These are phyloP conservation scores for Plodia interpunctella DNA, from an alignment of 1,140 invertebrate species.

Conservation along the genomic window DNA sequence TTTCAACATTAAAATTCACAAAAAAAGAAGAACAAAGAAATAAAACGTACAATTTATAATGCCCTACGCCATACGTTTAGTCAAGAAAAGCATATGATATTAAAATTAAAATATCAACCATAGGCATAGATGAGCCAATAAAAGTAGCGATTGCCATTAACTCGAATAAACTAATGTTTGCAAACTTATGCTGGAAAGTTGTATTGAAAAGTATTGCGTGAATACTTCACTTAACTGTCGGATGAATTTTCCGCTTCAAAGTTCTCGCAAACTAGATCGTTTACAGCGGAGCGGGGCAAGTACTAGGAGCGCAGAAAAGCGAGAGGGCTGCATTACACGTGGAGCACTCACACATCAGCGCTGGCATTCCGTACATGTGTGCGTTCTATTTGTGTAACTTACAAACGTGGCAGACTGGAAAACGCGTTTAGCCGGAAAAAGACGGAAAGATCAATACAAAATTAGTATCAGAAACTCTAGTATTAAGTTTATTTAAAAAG, in stretches of 20 bases:
- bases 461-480: neutral
- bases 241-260: conserved; percentile 55
- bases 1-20: no score
- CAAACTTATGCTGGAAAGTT: neutral
- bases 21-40: no score
- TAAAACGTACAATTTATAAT: no score
- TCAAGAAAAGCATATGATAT: no score
- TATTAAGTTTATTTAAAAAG: no score
- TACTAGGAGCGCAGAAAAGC: conserved; percentile 58
- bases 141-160: neutral
- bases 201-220: conserved; percentile 13
- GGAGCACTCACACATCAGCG: conserved; percentile 51
- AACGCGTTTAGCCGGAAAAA: conserved; percentile 68
- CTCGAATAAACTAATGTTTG: neutral
- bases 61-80: no score
- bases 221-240: conserved; percentile 33
- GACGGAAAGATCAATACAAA: conserved; percentile 59
- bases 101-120: no score
- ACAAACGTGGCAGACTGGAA: conserved; percentile 63
- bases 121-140: conserved; percentile 7
- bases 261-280: conserved; percentile 68
- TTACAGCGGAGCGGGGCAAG: conserved; percentile 61
- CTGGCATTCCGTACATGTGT: conserved; percentile 23
- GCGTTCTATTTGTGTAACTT: conserved; percentile 34
- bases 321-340: conserved; percentile 59